Conservation (phyloP, 35 echinoderm and acorn worm species). For the Stichopus chloronotus region DNA sequence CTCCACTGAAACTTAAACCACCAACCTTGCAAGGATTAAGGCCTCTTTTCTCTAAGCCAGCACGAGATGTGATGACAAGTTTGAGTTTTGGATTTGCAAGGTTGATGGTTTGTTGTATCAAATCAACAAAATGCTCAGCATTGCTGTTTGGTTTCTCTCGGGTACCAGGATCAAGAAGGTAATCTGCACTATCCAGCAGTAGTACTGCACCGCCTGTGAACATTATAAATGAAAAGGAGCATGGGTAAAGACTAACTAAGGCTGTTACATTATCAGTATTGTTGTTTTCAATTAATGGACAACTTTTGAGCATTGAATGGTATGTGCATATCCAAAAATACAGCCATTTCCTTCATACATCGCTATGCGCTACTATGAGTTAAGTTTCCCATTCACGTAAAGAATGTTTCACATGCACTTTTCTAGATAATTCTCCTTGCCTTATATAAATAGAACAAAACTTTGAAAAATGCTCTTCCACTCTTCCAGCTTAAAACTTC, state of each 20-base stretch:
- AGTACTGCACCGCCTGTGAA: conserved; percentile 76
- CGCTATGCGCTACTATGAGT: too few species aligned
- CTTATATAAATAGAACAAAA: too few species aligned
- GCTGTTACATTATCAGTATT: background rate
- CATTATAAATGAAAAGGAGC: background rate
- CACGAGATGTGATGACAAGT: conserved; percentile 82
- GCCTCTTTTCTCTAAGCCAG: conserved; percentile 68
- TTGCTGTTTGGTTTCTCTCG: conserved; percentile 51
- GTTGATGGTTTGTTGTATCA: conserved; percentile 67
- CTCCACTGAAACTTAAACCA: background rate
- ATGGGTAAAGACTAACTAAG: background rate
- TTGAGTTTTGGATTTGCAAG: conserved; percentile 65
- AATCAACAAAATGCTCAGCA: conserved; percentile 53
- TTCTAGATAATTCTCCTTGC: background rate
- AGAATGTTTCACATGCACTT: background rate
- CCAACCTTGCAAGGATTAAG: conserved; percentile 49
- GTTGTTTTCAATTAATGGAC: background rate
- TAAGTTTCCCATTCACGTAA: background rate
- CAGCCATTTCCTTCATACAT: too few species aligned
- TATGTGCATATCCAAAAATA: too few species aligned
- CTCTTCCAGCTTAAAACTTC: too few species aligned
- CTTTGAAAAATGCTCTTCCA: too few species aligned
- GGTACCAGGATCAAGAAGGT: conserved; percentile 76
- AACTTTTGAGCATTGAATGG: too few species aligned
- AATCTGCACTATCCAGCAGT: conserved; percentile 87